Evolutionary conservation across 2,888 invertebrate species (phyloP).

Genomic region (Yponomeuta cagnagella): DNA sequence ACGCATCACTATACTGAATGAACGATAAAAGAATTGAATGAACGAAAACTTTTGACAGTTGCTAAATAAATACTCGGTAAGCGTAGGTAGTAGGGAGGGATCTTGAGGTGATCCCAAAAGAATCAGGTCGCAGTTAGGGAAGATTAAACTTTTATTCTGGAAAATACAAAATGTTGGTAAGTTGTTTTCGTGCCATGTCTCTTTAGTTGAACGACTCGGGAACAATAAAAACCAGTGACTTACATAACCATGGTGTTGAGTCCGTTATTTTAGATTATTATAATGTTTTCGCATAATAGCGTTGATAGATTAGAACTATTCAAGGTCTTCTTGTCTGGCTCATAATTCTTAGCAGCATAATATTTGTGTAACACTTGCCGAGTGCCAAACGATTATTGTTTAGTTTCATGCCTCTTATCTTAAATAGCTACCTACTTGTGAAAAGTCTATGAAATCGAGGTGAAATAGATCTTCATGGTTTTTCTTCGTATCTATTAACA

Average conservation of each 20-base stretch:
- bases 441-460: too few relatives aligned
- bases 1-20: neutral
- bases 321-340: neutral
- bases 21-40: neutral
- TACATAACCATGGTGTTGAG: neutral
- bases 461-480: too few relatives aligned
- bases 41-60: neutral
- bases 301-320: neutral
- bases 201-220: neutral
- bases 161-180: neutral
- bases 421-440: too few relatives aligned
- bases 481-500: too few relatives aligned
- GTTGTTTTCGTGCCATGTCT: neutral
- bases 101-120: too few relatives aligned
- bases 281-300: neutral
- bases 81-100: too few relatives aligned
- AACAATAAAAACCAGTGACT: neutral
- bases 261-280: neutral
- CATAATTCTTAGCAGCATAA: neutral
- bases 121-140: too few relatives aligned
- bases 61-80: neutral
- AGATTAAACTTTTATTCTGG: too few relatives aligned
- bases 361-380: neutral
- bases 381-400: neutral
- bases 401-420: neutral